A percentile compares a stretch with the other conserved stretches of the same genome.
Evolutionary conservation across 2,888 invertebrate genomes (phyloP).

Genomic region (Tuta absoluta): DNA sequence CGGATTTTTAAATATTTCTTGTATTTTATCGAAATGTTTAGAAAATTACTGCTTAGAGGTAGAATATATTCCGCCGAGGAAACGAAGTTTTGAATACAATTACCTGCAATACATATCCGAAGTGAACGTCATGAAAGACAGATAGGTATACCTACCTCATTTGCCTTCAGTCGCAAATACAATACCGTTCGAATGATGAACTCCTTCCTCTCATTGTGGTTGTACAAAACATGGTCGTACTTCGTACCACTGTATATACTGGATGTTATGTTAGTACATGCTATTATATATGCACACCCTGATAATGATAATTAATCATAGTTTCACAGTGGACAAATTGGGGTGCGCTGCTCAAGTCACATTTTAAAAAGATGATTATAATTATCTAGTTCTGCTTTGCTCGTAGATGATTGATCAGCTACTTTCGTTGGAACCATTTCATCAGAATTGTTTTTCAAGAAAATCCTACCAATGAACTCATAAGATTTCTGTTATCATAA

Average conservation of each 20-base stretch:
- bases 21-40: background rate
- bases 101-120: background rate
- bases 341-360: background rate
- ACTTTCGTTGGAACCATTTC: too few species aligned
- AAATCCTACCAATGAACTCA: too few species aligned
- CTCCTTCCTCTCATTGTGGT: conserved; percentile 25
- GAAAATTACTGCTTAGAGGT: background rate
- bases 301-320: too few species aligned
- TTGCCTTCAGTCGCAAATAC: conserved; percentile 21
- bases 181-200: conserved; percentile 28
- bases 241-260: background rate
- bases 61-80: background rate
- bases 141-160: conserved; percentile 1
- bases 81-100: background rate
- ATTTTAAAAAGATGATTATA: too few species aligned
- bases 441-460: too few species aligned
- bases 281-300: too few species aligned
- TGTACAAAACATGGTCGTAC: conserved; percentile 11
- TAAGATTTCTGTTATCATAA: too few species aligned
- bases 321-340: too few species aligned
- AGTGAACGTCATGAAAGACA: background rate
- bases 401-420: too few species aligned
- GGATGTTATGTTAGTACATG: conserved; percentile 2
- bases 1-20: background rate
- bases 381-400: too few species aligned